Evolutionary conservation across 1,140 invertebrate species (phyloP).

Genomic region (Cecropterus lyciades): DNA sequence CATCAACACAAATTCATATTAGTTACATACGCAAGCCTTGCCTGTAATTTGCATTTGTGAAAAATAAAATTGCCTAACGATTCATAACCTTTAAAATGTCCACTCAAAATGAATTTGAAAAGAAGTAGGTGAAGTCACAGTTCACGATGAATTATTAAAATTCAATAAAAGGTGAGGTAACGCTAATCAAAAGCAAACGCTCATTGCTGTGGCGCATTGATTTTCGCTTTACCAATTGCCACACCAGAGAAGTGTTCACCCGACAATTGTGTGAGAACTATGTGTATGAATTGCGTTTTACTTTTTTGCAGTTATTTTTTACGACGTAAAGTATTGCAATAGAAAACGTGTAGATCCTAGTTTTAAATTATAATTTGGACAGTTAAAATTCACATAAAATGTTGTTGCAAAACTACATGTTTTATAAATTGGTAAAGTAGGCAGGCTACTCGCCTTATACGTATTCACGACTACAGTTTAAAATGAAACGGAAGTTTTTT

Average conservation of each 20-base stretch:
- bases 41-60: not conserved
- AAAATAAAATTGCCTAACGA: not conserved
- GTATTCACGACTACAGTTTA: no score
- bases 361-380: not conserved
- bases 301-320: conserved; percentile 3
- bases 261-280: not conserved
- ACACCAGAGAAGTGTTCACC: not conserved
- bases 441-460: no score
- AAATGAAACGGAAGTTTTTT: no score
- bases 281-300: conserved; percentile 3
- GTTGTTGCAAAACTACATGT: no score
- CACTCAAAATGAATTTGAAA: not conserved
- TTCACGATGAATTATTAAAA: not conserved
- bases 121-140: not conserved
- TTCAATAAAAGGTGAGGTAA: conserved; percentile 1
- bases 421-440: no score
- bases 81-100: not conserved
- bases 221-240: conserved; percentile 7
- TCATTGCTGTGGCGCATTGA: not conserved
- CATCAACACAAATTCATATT: not conserved
- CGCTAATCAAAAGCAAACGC: not conserved
- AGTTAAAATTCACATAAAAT: no score
- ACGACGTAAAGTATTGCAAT: not conserved
- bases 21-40: not conserved
- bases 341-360: not conserved